Conservation (phyloP, 2,888 invertebrate genomes). For the Lamellibrachia satsuma region DNA sequence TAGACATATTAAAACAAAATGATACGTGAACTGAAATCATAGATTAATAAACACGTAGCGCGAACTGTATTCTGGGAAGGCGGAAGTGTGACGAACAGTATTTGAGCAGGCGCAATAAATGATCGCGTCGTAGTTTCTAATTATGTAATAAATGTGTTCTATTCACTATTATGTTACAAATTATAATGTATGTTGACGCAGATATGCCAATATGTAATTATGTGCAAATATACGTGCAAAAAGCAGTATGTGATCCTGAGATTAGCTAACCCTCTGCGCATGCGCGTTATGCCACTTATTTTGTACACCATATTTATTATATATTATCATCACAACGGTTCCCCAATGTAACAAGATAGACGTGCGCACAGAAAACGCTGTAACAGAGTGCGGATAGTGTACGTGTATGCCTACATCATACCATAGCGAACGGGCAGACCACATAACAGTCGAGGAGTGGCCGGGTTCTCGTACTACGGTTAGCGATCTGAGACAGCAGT, state of each 20-base stretch:
- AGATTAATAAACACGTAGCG: neutral
- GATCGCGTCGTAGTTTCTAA: neutral
- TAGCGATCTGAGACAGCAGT: conserved; percentile 8
- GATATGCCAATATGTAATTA: neutral
- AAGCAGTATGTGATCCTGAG: neutral
- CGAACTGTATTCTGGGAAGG: neutral
- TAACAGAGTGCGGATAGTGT: neutral
- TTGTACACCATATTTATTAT: neutral
- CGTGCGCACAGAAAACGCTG: neutral
- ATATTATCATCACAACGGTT: neutral
- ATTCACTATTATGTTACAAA: neutral
- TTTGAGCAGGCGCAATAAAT: neutral
- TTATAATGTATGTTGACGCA: neutral
- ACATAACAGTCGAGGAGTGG: neutral
- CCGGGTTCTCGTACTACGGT: neutral
- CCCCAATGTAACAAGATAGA: neutral
- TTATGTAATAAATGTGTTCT: neutral
- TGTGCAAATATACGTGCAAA: neutral
- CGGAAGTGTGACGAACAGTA: neutral
- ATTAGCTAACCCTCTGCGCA: neutral
- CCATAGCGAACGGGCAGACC: neutral
- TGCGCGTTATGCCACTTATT: neutral
- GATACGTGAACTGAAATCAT: neutral
- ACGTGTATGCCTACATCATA: neutral
- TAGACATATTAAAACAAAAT: neutral